Evolutionary conservation across 1,140 invertebrate species (phyloP).

Genomic region (Drosophila guanche): DNA sequence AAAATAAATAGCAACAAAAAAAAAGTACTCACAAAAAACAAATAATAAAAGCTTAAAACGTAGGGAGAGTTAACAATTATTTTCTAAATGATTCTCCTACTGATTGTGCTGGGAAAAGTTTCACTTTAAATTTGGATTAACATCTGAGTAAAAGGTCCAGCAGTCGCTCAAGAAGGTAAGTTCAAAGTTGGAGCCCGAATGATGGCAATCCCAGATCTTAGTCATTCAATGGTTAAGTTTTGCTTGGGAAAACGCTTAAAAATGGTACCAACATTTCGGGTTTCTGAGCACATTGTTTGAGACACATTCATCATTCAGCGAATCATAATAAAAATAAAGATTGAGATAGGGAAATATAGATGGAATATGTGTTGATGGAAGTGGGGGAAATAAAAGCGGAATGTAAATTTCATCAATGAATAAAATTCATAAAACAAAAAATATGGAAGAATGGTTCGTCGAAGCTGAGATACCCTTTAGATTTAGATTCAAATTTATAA

Average conservation of each 20-base stretch:
- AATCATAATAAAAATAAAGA: constrained; percentile 24
- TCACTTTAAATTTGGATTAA: constrained; percentile 39
- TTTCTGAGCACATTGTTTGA: constrained; percentile 12
- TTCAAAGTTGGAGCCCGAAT: constrained; percentile 16
- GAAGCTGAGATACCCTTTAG: no score
- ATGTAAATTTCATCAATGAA: constrained; percentile 74
- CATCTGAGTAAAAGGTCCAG: constrained; percentile 11
- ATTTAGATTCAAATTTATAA: no score
- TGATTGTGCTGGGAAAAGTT: background rate
- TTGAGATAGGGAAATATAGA: constrained; percentile 19
- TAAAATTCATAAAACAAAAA: constrained; percentile 52
- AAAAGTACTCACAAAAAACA: background rate
- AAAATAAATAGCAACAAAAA: constrained; percentile 1
- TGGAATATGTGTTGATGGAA: constrained; percentile 27
- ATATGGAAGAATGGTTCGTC: background rate
- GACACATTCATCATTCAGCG: constrained; percentile 63
- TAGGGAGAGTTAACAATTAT: constrained; percentile 33
- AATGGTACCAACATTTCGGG: constrained; percentile 29
- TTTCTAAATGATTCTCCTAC: constrained; percentile 26
- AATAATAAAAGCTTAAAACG: no score
- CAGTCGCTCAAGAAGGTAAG: constrained; percentile 31
- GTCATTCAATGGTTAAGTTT: no score
- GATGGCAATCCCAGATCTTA: no score
- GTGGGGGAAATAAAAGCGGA: constrained; percentile 49
- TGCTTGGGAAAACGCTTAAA: background rate